phyloP scores from a whole-genome alignment of 1,140 invertebrate genomes.

The Tribolium madens region DNA sequence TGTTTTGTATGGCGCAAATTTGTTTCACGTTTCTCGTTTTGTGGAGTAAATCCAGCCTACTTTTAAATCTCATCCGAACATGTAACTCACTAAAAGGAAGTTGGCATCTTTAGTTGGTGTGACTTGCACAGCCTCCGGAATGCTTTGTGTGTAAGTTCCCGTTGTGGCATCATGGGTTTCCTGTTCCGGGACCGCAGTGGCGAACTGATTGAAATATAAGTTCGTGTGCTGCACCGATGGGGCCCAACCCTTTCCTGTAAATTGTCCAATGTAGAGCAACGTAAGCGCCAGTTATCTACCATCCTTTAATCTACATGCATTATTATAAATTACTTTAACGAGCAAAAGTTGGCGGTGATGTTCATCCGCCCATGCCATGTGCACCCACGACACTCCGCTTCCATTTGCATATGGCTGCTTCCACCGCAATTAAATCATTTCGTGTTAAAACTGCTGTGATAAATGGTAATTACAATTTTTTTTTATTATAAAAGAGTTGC shows the following conservation, averaged over 20 bases:
- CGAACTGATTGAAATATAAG: constrained; percentile 50
- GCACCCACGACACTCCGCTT: not conserved
- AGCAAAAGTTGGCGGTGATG: constrained; percentile 3
- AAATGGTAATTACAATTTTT: not conserved
- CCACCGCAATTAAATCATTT: constrained; percentile 6
- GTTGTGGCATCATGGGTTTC: constrained; percentile 27
- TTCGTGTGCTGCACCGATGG: constrained; percentile 50
- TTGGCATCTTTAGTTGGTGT: constrained; percentile 22
- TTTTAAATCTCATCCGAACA: not conserved
- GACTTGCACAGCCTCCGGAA: constrained; percentile 30
- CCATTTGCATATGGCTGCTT: constrained; percentile 18
- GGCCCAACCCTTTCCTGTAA: constrained; percentile 56
- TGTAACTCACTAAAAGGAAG: constrained; percentile 1
- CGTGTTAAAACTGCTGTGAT: not conserved
- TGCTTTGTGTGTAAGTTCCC: constrained; percentile 33
- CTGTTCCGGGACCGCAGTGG: constrained; percentile 42
- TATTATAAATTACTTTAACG: constrained; percentile 46
- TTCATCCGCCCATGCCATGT: constrained; percentile 33
- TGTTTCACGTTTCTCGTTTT: no score
- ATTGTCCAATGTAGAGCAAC: constrained; percentile 28
- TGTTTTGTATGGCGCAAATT: no score
- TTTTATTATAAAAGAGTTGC: not conserved
- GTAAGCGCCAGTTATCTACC: constrained; percentile 28
- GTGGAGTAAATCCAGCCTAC: not conserved
- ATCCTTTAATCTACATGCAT: constrained; percentile 46